Percentiles rank a stretch among this genome's conserved stretches.
Evolutionary conservation across 2,797 vertebrate genomes (phyloP).

Genomic region (Emydoidea blandingii): DNA sequence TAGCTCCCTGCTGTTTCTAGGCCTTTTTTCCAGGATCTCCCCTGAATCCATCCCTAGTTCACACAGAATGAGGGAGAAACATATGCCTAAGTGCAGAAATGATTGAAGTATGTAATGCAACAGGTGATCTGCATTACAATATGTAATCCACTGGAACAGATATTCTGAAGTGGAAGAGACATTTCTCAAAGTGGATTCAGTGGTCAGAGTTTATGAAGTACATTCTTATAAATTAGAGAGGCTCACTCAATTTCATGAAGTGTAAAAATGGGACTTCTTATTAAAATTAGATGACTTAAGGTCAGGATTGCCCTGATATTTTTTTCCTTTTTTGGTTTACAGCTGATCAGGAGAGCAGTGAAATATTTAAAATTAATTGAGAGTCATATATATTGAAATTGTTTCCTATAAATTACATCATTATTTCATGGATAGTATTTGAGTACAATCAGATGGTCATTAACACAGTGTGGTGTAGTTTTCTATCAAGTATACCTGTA

Average conservation of each 20-base stretch:
- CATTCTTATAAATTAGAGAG: conserved; percentile 8
- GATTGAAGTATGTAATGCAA: neutral
- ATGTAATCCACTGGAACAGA: neutral
- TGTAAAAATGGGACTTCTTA: neutral
- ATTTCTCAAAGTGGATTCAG: conserved; percentile 18
- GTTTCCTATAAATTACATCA: neutral
- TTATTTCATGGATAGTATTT: neutral
- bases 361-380: neutral
- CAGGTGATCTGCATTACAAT: neutral
- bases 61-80: neutral
- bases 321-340: conserved; percentile 11
- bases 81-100: neutral
- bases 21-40: too few relatives aligned
- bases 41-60: neutral
- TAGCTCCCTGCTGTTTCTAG: neutral
- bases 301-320: neutral
- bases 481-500: neutral
- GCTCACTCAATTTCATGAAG: neutral
- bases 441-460: neutral
- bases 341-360: neutral
- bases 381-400: neutral
- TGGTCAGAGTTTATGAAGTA: neutral
- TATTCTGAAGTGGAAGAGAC: neutral
- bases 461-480: neutral
- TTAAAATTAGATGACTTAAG: neutral